Conservation (phyloP, 2,113 vertebrate genomes). For the Ophiodon elongatus region DNA sequence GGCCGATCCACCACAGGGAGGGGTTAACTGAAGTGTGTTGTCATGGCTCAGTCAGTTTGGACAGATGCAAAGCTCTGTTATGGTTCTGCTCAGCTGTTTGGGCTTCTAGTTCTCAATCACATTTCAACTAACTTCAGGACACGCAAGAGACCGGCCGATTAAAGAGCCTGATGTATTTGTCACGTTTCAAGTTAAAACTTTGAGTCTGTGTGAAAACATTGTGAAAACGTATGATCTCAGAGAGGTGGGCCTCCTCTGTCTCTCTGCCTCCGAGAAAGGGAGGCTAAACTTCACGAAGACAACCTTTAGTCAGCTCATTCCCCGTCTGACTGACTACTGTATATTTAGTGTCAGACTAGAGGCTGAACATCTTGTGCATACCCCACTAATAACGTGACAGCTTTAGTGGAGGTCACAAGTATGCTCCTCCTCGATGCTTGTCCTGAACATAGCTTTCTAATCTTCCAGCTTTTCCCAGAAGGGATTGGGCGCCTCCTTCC, state of each 20-base stretch:
- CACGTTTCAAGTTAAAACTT: conserved; percentile 1
- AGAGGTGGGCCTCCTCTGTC: not conserved
- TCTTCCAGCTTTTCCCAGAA: conserved; percentile 83
- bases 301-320: conserved; percentile 14
- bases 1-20: conserved; percentile 41
- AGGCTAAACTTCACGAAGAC: conserved; percentile 10
- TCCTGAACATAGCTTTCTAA: conserved; percentile 71
- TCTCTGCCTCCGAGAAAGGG: conserved; percentile 20
- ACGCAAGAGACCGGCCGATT: not conserved
- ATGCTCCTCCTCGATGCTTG: conserved; percentile 51
- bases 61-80: conserved; percentile 36
- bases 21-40: conserved; percentile 60
- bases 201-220: not conserved
- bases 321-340: conserved; percentile 37
- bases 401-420: conserved; percentile 68
- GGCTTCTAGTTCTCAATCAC: conserved; percentile 19
- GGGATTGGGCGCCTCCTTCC: conserved; percentile 81
- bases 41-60: conserved; percentile 36
- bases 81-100: conserved; percentile 50
- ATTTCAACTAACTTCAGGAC: conserved; percentile 12
- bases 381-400: conserved; percentile 47
- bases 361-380: conserved; percentile 68
- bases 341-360: conserved; percentile 57
- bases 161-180: conserved; percentile 2
- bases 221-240: conserved; percentile 25